Evolutionary conservation across 2,888 invertebrate genomes (phyloP).

Genomic region (Poecilus cupreus): DNA sequence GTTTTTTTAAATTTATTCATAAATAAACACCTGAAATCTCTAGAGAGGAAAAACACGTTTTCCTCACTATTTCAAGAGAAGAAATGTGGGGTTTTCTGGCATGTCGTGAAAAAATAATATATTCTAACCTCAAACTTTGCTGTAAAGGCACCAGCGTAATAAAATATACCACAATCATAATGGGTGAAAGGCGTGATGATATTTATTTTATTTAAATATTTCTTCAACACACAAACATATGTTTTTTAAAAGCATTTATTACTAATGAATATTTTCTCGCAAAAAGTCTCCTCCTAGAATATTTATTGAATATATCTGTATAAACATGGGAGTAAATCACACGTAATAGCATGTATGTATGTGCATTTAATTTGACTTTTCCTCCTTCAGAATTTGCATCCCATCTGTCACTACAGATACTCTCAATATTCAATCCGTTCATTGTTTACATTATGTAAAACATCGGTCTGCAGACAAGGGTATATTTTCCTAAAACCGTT

Average conservation of each 20-base stretch:
- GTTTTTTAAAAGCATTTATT: not conserved
- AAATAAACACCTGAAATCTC: too few species aligned
- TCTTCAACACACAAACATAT: too few species aligned
- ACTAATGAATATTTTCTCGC: not conserved
- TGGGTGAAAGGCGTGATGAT: too few species aligned
- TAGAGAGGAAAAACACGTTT: too few species aligned
- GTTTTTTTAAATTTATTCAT: too few species aligned
- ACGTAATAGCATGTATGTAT: constrained; percentile 17
- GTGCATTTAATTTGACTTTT: constrained; percentile 26
- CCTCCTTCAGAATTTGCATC: constrained; percentile 27
- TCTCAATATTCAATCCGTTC: constrained; percentile 30
- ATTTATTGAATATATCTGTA: constrained; percentile 14
- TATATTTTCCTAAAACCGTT: constrained; percentile 49
- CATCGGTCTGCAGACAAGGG: constrained; percentile 20
- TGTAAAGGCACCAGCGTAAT: too few species aligned
- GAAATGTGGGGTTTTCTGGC: too few species aligned
- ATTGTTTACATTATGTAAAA: constrained; percentile 41
- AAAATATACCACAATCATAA: too few species aligned
- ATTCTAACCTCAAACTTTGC: too few species aligned
- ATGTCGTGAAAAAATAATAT: too few species aligned
- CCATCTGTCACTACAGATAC: constrained; percentile 11
- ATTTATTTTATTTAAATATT: too few species aligned
- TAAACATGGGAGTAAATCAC: not conserved
- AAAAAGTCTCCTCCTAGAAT: not conserved
- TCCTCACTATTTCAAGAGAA: too few species aligned